phyloP scores from a whole-genome alignment of 1,140 invertebrate species.

The Orchesella cincta region DNA sequence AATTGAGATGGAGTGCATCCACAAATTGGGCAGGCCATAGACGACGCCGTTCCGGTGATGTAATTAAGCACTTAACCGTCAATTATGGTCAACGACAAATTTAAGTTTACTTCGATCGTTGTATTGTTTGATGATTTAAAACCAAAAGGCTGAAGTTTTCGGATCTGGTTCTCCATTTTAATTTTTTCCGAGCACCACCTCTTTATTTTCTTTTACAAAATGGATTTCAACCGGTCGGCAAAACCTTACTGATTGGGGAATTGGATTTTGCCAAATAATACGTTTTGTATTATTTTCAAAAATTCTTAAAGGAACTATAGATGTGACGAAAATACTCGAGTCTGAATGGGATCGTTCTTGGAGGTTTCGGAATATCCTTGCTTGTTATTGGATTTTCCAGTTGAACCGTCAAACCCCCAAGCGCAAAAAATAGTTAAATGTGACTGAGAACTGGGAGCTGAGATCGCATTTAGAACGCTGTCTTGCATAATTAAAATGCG shows the following conservation, averaged over 20 bases:
- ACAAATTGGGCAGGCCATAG: background rate
- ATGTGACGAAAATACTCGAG: background rate
- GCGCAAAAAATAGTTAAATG: too few relatives aligned
- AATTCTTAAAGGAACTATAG: background rate
- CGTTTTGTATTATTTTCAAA: background rate
- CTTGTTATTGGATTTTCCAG: slow-evolving; percentile 26
- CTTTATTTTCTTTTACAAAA: background rate
- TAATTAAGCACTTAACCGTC: slow-evolving; percentile 13
- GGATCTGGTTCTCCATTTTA: background rate
- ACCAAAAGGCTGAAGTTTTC: background rate
- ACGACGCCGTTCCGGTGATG: background rate
- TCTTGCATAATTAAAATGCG: background rate
- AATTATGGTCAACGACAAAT: background rate
- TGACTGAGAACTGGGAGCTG: background rate
- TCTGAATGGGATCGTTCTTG: background rate
- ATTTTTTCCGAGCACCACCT: background rate
- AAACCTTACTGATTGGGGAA: background rate
- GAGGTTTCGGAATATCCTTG: slow-evolving; percentile 12
- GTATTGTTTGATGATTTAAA: background rate
- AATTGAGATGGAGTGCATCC: background rate
- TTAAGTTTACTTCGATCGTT: background rate
- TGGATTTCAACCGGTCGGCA: background rate
- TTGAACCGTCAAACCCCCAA: slow-evolving; percentile 25
- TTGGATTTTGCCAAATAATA: background rate
- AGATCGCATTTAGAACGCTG: background rate